These are phyloP conservation scores for Oreochromis tanganicae DNA, from an alignment of 2,113 vertebrate species.

Conservation along the genomic window DNA sequence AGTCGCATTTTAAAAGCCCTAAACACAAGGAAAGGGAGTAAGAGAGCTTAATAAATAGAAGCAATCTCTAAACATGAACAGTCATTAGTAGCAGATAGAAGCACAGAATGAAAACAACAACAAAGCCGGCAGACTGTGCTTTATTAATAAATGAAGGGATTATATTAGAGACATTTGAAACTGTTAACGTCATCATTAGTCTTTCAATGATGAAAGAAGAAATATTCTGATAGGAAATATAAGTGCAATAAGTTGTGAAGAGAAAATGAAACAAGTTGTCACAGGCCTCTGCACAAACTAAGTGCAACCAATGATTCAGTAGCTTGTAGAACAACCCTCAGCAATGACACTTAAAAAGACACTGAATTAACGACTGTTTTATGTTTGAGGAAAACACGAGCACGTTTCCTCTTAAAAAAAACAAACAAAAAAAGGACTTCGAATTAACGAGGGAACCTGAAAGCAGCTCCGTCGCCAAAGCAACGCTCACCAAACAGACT, in stretches of 20 bases:
- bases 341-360: not conserved
- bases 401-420: not conserved
- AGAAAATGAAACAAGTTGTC: not conserved
- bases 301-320: not conserved
- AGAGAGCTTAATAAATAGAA: not conserved
- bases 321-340: not conserved
- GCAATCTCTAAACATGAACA: not conserved
- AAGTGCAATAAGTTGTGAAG: not conserved
- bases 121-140: not conserved
- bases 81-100: not conserved
- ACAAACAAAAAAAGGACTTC: not conserved
- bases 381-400: not conserved
- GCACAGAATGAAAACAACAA: not conserved
- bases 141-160: not conserved
- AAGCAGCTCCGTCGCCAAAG: conserved; percentile 22
- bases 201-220: not conserved
- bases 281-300: not conserved
- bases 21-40: not conserved
- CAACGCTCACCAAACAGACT: conserved; percentile 17
- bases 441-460: not conserved
- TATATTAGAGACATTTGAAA: not conserved
- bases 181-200: not conserved
- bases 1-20: not conserved
- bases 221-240: not conserved
- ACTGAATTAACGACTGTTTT: not conserved